Evolutionary conservation across 2,797 vertebrate genomes (phyloP).

Genomic region (Linurgus olivaceus): DNA sequence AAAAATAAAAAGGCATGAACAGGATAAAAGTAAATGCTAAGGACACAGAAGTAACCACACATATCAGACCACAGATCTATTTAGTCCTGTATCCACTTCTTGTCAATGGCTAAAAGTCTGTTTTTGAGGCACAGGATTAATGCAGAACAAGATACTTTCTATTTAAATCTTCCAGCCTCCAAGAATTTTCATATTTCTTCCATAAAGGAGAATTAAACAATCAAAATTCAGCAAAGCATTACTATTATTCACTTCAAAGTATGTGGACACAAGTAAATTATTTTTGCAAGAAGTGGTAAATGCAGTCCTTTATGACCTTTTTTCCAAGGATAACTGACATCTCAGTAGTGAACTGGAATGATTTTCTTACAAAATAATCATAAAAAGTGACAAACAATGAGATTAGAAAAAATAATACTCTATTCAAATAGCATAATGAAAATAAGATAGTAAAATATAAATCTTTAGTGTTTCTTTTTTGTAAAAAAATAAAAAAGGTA

Average conservation of each 20-base stretch:
- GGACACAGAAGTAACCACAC: not conserved
- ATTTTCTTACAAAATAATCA: not conserved
- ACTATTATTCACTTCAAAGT: not conserved
- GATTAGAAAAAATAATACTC: not conserved
- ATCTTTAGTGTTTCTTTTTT: not conserved
- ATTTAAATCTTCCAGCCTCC: not conserved
- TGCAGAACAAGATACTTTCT: not conserved
- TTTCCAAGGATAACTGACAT: not conserved
- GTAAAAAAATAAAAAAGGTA: not conserved
- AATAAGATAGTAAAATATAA: not conserved
- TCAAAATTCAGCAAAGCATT: not conserved
- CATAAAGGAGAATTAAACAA: not conserved
- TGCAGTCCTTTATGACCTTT: not conserved
- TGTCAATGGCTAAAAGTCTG: not conserved
- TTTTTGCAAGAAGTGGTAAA: not conserved
- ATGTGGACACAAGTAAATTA: not conserved
- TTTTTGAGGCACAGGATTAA: not conserved
- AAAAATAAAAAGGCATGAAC: not conserved
- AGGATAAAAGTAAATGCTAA: not conserved
- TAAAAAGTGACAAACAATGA: not conserved
- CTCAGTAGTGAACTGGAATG: not conserved
- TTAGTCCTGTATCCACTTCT: not conserved
- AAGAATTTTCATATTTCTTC: not conserved
- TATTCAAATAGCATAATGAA: not conserved
- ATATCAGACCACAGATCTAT: not conserved